Conservation (phyloP, 2,113 vertebrate species). For the Shinisaurus crocodilurus region DNA sequence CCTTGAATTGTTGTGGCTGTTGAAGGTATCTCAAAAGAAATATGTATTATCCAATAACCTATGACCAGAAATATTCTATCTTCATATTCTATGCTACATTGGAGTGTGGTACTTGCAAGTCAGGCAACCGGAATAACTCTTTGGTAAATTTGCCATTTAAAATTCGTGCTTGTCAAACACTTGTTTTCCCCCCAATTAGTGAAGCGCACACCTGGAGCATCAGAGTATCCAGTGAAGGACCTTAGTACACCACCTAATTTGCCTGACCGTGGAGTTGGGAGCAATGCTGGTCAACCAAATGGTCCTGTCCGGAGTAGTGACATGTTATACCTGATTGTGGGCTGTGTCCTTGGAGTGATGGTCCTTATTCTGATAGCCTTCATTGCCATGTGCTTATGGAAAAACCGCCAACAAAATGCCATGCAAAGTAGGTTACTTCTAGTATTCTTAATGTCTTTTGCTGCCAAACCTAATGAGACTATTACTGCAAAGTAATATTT, state of each 20-base stretch:
- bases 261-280: conserved; percentile 51
- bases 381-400: conserved; percentile 96
- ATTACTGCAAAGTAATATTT: not conserved
- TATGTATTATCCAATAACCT: not conserved
- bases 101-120: not conserved
- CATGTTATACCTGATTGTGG: conserved; percentile 92
- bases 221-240: conserved; percentile 82
- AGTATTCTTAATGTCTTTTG: not conserved
- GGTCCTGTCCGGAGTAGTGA: conserved; percentile 78
- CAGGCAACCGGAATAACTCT: not conserved
- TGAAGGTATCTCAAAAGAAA: conserved; percentile 33
- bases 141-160: not conserved
- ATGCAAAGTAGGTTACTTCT: conserved; percentile 87
- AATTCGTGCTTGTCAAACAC: not conserved
- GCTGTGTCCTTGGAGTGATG: conserved; percentile 91
- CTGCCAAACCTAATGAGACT: not conserved
- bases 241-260: conserved; percentile 80
- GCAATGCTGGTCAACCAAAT: conserved; percentile 37
- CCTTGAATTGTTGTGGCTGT: not conserved
- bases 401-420: conserved; percentile 90
- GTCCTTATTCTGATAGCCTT: conserved; percentile 93
- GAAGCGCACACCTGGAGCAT: conserved; percentile 81
- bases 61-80: conserved; percentile 2
- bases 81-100: not conserved
- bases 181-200: conserved; percentile 58